Percentiles rank a stretch among this genome's conserved stretches.
phyloP scores from a whole-genome alignment of 2,797 vertebrate species.

The Euthynnus affinis region DNA sequence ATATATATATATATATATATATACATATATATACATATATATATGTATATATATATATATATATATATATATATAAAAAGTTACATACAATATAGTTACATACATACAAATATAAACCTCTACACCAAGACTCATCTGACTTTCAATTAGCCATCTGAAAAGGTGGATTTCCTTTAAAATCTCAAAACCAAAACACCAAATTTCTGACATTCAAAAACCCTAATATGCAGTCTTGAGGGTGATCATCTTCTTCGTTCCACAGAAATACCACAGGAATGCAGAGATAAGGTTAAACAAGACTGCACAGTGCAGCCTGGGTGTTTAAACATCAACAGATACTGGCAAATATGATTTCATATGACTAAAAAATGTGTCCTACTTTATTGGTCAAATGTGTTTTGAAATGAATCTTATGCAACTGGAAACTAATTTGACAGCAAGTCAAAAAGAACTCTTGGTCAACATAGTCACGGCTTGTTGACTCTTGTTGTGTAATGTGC shows the following conservation, averaged over 20 bases:
- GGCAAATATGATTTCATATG: not conserved
- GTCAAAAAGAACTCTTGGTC: not conserved
- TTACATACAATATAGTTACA: slow-evolving; percentile 71
- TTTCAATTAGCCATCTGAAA: slow-evolving; percentile 33
- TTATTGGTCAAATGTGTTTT: slow-evolving; percentile 2
- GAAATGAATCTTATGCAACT: slow-evolving; percentile 2
- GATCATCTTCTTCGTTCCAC: slow-evolving; percentile 39
- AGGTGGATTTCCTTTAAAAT: slow-evolving; percentile 24
- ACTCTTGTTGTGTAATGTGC: slow-evolving; percentile 5
- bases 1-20: too few relatives aligned
- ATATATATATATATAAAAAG: slow-evolving; percentile 23
- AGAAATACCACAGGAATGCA: slow-evolving; percentile 61
- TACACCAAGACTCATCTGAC: slow-evolving; percentile 20
- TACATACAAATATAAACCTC: slow-evolving; percentile 68
- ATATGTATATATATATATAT: too few relatives aligned
- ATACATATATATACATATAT: slow-evolving; percentile 29
- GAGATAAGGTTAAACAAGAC: slow-evolving; percentile 28
- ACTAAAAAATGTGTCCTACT: not conserved
- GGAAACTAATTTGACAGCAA: not conserved
- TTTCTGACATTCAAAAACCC: slow-evolving; percentile 46
- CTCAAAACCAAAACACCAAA: not conserved
- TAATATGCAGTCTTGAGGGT: slow-evolving; percentile 67
- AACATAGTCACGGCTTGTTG: slow-evolving; percentile 11
- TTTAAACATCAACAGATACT: slow-evolving; percentile 26
- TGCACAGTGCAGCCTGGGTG: slow-evolving; percentile 1